Conservation (phyloP, 2,797 vertebrate genomes). For the Rhinogobio ventralis region DNA sequence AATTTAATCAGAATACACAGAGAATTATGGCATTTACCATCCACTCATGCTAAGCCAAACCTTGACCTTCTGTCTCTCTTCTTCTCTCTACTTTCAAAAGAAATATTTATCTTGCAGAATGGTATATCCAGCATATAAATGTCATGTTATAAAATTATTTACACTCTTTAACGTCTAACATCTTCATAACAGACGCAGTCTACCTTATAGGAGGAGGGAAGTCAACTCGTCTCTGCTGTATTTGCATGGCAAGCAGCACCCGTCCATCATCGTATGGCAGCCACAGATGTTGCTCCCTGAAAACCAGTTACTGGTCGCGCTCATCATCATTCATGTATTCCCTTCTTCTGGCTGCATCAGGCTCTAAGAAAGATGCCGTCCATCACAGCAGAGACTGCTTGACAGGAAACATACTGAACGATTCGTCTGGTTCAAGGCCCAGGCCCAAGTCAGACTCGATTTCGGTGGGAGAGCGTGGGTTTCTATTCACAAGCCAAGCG, state of each 20-base stretch:
- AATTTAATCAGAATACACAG: not conserved
- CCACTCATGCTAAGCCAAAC: not conserved
- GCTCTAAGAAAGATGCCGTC: constrained; percentile 51
- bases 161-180: not conserved
- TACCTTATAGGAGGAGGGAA: constrained; percentile 23
- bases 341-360: constrained; percentile 44
- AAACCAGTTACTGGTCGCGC: constrained; percentile 30
- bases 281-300: constrained; percentile 46
- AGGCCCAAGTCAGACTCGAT: constrained; percentile 35
- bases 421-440: constrained; percentile 53
- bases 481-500: constrained; percentile 41
- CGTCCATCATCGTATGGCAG: constrained; percentile 40
- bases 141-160: constrained; percentile 20
- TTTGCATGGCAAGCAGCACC: constrained; percentile 40
- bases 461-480: not conserved
- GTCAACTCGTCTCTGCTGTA: constrained; percentile 14
- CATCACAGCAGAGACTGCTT: constrained; percentile 48
- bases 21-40: not conserved
- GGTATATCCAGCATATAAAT: constrained; percentile 1
- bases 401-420: constrained; percentile 55
- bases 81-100: not conserved
- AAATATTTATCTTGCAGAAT: not conserved
- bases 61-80: not conserved
- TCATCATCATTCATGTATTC: constrained; percentile 62
- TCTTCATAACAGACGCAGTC: not conserved